Evolutionary conservation across 2,888 invertebrate genomes (phyloP).

Genomic region (Stomorhina lunata): DNA sequence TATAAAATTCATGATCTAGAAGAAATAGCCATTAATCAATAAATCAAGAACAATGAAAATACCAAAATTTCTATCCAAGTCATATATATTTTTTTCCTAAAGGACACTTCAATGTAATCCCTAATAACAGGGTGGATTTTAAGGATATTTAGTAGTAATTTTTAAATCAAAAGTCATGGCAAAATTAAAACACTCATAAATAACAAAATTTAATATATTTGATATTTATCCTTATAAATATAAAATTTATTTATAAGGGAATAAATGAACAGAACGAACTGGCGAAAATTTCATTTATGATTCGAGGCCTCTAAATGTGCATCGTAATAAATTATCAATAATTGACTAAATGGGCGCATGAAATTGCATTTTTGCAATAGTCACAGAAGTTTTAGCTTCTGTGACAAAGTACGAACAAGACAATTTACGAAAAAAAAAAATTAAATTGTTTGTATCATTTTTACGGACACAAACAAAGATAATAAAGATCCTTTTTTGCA

Average conservation of each 20-base stretch:
- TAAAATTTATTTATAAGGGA: constrained; percentile 36
- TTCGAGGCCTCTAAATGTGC: constrained; percentile 37
- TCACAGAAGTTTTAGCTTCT: constrained; percentile 40
- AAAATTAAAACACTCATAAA: constrained; percentile 44
- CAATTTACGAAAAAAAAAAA: constrained; percentile 53
- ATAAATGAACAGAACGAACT: not conserved
- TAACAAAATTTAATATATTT: constrained; percentile 38
- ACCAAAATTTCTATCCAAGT: constrained; percentile 72
- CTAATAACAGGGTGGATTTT: constrained; percentile 67
- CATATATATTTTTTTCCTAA: constrained; percentile 45
- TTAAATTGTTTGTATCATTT: constrained; percentile 19
- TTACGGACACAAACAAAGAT: not conserved
- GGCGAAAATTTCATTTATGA: constrained; percentile 26
- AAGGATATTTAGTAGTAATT: constrained; percentile 51
- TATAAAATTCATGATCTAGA: constrained; percentile 41
- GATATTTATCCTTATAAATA: no score
- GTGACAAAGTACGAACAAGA: constrained; percentile 62
- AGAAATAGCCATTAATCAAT: constrained; percentile 70
- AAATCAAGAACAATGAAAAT: constrained; percentile 75
- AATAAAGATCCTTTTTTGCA: constrained; percentile 6
- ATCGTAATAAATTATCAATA: constrained; percentile 61
- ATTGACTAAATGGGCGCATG: constrained; percentile 64
- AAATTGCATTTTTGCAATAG: constrained; percentile 62
- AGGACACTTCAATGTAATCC: constrained; percentile 63
- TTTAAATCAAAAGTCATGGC: constrained; percentile 47